Evolutionary conservation across 2,888 invertebrate species (phyloP).

Genomic region (Cheilosia vernalis): DNA sequence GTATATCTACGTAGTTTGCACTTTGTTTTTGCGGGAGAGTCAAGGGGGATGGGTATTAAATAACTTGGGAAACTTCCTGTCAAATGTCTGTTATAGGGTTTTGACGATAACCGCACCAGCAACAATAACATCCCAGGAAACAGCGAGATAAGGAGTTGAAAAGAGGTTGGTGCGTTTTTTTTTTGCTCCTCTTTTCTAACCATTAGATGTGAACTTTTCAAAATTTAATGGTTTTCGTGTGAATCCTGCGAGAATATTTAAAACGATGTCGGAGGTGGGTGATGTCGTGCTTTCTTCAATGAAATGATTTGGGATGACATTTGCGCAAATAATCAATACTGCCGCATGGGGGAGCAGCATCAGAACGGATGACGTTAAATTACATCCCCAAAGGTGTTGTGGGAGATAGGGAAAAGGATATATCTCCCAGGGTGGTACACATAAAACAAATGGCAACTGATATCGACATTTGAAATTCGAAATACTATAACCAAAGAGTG

Average conservation of each 20-base stretch:
- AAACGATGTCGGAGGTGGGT: constrained; percentile 4
- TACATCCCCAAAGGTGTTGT: constrained; percentile 8
- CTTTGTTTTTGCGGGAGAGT: constrained; percentile 36
- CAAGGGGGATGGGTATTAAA: constrained; percentile 62
- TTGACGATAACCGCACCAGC: constrained; percentile 11
- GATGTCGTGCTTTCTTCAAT: constrained; percentile 15
- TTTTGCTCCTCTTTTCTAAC: background rate
- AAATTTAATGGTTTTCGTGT: constrained; percentile 52
- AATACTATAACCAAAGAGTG: no score
- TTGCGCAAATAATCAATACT: constrained; percentile 63
- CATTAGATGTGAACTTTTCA: constrained; percentile 34
- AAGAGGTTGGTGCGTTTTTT: background rate
- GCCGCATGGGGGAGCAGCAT: constrained; percentile 1
- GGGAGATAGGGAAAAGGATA: constrained; percentile 5
- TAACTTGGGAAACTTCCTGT: constrained; percentile 63
- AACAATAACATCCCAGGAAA: background rate
- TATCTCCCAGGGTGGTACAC: background rate
- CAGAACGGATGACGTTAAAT: constrained; percentile 19
- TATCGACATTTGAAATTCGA: no score
- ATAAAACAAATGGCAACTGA: no score
- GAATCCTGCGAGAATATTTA: constrained; percentile 38
- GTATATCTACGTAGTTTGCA: background rate
- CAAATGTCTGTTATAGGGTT: constrained; percentile 50
- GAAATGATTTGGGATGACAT: constrained; percentile 66
- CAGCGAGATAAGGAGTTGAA: background rate